Evolutionary conservation across 2,113 vertebrate species (phyloP), one percentile per base, ranked within the genome.

Genomic region (Coptodon rendalli): DNA sequence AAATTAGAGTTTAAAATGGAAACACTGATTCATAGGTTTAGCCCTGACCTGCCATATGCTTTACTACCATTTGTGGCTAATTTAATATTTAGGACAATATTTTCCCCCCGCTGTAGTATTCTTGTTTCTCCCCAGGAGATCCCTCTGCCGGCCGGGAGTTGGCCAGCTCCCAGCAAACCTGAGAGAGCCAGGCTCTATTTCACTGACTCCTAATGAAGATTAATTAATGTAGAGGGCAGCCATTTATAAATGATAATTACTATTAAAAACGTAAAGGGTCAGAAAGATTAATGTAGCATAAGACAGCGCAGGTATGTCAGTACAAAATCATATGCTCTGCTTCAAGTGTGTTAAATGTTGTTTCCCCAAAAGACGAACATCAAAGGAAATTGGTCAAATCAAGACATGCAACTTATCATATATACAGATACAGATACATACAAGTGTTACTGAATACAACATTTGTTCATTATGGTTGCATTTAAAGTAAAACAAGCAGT

Each of bases 21-120:
- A 91, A 91, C 88, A 81, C 85, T 88, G 89, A 91, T 92, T 92
- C 89, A 91, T 89, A 78, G 83, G 43, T 86, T 87, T 82, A 80
- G 80, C 82, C 56, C 61, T 31, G 84, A 29, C 81, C 90, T 83
- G 57, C 80, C 56, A 59, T 61, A 63, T 79, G 86, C 90, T 92
- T 93, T 84, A 91, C 79, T 24, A 84, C 80, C 73, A 82, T 88
- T 89, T 89, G 84, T 88, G 76, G 56, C 80, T 86, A 82, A 78
- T 91, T 91, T 91, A 76, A 82, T 89, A 87, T 93, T 92, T 89
- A 88, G 83, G 71, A 86, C 86, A 87, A 93, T 93, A 89, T 89
- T 85, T 84, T 54, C 19, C 61, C 12, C 34, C 40, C 4, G 45
- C 86, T 86, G 53, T 81, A 81, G 86, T 16, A 9, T 50, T 86